Evolutionary conservation across 1,140 invertebrate genomes (phyloP), one percentile per base, ranked within the genome.

Genomic region (Panagrolaimus sp.): DNA sequence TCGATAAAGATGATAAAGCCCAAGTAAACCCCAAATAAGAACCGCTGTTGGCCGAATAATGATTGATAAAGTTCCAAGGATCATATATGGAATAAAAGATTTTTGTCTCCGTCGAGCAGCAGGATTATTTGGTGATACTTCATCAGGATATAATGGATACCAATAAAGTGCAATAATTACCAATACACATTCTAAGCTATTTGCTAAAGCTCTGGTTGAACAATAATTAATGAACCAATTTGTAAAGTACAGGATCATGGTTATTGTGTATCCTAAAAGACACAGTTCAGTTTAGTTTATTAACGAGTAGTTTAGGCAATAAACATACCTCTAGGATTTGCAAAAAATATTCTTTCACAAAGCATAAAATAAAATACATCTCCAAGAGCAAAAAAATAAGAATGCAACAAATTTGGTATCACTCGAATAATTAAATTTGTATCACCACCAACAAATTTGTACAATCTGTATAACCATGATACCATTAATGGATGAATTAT

Each of bases 141-240:
- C 52, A 46, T 63, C 44, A 26, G 6, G 44, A 43, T 52, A n/a
- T n/a, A 71, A 10, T 58, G 46, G 46, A 43, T 75, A 75, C 43
- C 62, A 76, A 52, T 69, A 48, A 17, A 75, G 55, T 7, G 73
- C 72, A 28, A 76, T 71, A 21, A 76, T 32, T 3, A 64, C 66
- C 28, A 75, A 66, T 15, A 43, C 72, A 43, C 46, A 52, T 55
- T 75, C 73, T 28, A 75, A 17, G 7, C 74, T 47, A 32, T 76
- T 75, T 12, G 73, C 72, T 43, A 75, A 58, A 2, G 72, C 73
- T 63, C 73, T 63, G 21, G 73, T 66, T 24, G 55, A 66, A 62
- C 73, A 75, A 64, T 75, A 75, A 21, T 71, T 45, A 64, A 76
- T 65, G 58, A 75, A 75, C 73, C 73, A 75, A 68, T 75, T 75